Base-by-base conservation (phyloP, 2,797 vertebrate species). In the Lagorchestes hirsutus region DNA sequence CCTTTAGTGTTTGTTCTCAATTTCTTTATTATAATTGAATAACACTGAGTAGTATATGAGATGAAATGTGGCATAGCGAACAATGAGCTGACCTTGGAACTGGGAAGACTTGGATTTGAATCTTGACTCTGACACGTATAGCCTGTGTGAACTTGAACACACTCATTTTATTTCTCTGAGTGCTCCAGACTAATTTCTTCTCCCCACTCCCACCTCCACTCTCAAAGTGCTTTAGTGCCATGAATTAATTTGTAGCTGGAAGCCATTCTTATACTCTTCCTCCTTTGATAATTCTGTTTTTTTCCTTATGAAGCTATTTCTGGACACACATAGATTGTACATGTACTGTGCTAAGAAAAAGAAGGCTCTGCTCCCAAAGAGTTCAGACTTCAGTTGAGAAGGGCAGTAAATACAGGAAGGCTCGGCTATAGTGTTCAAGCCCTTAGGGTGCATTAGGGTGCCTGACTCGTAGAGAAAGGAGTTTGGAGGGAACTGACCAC, bases 261-360 rank as follows among this genome's bases (percentile, higher is more conserved):
- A 50, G 67, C 8, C 40, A 50, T 27, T 87, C 40, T 50, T 46
- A 82, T 27, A 11, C 8, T 82, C 40, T 46, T 82, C 8, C 22
- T 46, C 9, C 40, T 82, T 46, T 50, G 40, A 3, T 87, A 46
- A 50, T 50, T 87, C 40, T 87, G 40, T 27, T 24, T 82, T 62
- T 87, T 87, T 94, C 59, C 16, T 92, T 57, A 5, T 34, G 90
- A 18, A 58, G 16, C 5, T 94, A 1, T 92, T 95, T 96, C 55
- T 93, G 74, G 74, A 27, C 22, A 46, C 46, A 82, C 40, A 87
- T 8, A 52, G 6, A 52, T 87, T 27, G 50, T 87, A 50, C 24
- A 87, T 50, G 22, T 5, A 67, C 5, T 67, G 4, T 18, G 34
- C 14, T 67, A 67, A 67, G 62, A n/a, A 67, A 67, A 67, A n/a